Base-by-base conservation (phyloP, 2,797 vertebrate genomes). In the Bovichtus diacanthus region DNA sequence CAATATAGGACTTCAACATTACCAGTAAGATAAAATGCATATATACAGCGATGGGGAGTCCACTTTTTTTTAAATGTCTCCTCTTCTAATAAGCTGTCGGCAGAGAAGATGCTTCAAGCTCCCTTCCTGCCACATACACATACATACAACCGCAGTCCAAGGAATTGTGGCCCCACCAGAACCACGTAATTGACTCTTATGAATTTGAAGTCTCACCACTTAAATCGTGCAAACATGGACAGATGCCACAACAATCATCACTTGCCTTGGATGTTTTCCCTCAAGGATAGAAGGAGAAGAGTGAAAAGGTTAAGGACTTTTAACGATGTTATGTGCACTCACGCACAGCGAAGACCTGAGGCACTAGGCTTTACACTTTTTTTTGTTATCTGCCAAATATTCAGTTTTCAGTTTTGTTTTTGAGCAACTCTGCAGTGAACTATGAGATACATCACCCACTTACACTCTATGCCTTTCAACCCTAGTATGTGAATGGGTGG, bases 61-160 rank as follows among this genome's bases (percentile, higher is more conserved):
- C 31, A 34, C 31, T n/a, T n/a, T n/a, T n/a, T 34, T 34, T 34
- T 6, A 31, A 34, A 9, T 34, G 31, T 8, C 31, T 34, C 31
- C 31, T 21, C 39, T 46, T 63, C 54, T 83, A 84, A 87, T 69
- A 65, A 86, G 79, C 85, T 74, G 83, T 81, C 54, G 9, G 58
- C 44, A 59, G 47, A 84, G 83, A 72, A 47, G 65, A 83, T 75
- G 72, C 64, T 68, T 73, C 41, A n/a, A 55, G 70, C 67, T 55
- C n/a, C 5, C 31, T 55, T 51, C 50, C 34, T 61, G 29, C 21
- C 19, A n/a, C 10, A 16, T 1, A 43, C 25, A 47, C 50, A 25
- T 10, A 25, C 16, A 18, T 2, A 46, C 25, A 41, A 16, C 65
- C 27, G 18, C 7, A 10, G 36, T 64, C 49, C 13, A 39, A 44